Percentiles rank a stretch among this genome's conserved stretches.
Evolutionary conservation across 1,140 invertebrate species (phyloP).

Genomic region (Magallana angulata): DNA sequence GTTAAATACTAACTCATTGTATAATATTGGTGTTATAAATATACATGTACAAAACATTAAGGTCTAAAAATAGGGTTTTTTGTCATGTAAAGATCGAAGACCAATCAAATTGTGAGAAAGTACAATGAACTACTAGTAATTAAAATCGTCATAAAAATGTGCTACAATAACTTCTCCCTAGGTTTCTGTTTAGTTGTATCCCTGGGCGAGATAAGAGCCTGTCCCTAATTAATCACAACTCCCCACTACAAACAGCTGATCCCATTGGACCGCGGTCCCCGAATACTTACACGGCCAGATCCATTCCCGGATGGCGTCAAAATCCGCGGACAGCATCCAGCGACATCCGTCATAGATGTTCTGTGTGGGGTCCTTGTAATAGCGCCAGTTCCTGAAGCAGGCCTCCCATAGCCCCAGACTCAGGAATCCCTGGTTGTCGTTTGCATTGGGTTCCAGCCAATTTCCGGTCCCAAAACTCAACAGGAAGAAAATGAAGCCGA

Average conservation of each 20-base stretch:
- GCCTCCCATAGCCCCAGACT: slow-evolving; percentile 96
- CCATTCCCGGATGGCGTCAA: slow-evolving; percentile 94
- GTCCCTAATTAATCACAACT: neutral
- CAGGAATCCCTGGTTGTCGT: slow-evolving; percentile 37
- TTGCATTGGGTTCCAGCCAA: slow-evolving; percentile 52
- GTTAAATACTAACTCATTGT: too few species aligned
- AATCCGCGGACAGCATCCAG: slow-evolving; percentile 95
- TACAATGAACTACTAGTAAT: neutral
- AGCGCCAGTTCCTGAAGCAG: slow-evolving; percentile 94
- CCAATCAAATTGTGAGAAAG: too few species aligned
- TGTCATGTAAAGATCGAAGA: too few species aligned
- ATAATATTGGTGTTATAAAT: too few species aligned
- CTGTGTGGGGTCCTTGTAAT: slow-evolving; percentile 93
- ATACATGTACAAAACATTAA: too few species aligned
- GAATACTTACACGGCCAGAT: slow-evolving; percentile 86
- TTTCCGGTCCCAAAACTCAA: slow-evolving; percentile 58
- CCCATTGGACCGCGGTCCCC: neutral
- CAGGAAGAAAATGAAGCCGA: slow-evolving; percentile 44
- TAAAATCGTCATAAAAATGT: slow-evolving; percentile 38
- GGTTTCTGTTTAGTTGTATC: neutral
- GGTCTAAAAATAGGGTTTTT: too few species aligned
- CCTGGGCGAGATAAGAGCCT: neutral
- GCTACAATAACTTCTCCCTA: neutral
- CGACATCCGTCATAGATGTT: slow-evolving; percentile 95
- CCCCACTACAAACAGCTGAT: too few species aligned